phyloP scores from a whole-genome alignment of 92 coral and sea anemone species.

The Diadumene lineata region DNA sequence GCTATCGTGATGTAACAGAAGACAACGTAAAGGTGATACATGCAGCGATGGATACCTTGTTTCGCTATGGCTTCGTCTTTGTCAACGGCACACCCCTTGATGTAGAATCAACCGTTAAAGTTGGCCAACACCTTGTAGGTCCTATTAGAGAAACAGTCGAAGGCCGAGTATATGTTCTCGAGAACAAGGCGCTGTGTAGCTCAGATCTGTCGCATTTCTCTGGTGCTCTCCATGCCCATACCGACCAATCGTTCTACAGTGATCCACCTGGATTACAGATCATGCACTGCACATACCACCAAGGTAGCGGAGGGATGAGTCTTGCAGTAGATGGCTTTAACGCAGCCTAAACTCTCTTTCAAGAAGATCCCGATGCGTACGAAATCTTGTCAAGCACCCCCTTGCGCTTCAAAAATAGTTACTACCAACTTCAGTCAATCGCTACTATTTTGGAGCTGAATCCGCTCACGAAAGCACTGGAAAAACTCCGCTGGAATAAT shows the following conservation, averaged over 20 bases:
- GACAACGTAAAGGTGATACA: no score
- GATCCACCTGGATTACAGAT: constrained; percentile 14
- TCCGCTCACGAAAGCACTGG: constrained; percentile 11
- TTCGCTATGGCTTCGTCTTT: no score
- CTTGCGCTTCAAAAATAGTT: no score
- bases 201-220: no score
- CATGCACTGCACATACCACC: no score
- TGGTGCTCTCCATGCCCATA: constrained; percentile 17
- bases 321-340: constrained; percentile 20
- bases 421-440: no score
- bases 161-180: neutral
- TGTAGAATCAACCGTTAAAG: no score
- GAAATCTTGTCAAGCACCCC: constrained; percentile 4
- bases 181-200: neutral
- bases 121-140: no score
- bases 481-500: constrained; percentile 1
- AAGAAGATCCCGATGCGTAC: constrained; percentile 20
- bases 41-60: no score
- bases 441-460: no score
- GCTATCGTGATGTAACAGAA: no score
- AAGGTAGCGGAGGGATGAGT: constrained; percentile 14
- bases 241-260: constrained; percentile 5
- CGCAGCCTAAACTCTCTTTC: constrained; percentile 12
- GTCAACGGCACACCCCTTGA: no score
- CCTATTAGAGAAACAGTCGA: neutral